These are phyloP conservation scores for Sternotherus odoratus DNA, from an alignment of 2,797 vertebrate genomes.

Conservation along the genomic window DNA sequence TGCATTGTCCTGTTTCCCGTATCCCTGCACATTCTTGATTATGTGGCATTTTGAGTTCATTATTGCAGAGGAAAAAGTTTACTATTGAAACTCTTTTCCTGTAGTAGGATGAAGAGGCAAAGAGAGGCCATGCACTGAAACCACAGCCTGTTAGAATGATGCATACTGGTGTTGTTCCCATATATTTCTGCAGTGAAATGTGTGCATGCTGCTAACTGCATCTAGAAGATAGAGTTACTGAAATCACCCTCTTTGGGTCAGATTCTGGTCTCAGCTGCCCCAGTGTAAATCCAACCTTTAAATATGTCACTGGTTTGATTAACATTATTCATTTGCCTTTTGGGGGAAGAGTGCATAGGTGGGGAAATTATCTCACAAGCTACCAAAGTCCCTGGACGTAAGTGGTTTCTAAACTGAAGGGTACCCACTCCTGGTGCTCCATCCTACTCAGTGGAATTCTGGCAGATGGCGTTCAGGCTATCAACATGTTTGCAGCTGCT, in stretches of 20 bases:
- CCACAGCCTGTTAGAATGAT: background rate
- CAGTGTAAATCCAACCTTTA: background rate
- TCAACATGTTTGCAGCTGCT: constrained; percentile 12
- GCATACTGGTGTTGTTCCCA: background rate
- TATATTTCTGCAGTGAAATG: background rate
- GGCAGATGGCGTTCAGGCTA: constrained; percentile 11
- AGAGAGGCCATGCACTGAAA: background rate
- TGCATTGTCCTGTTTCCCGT: background rate
- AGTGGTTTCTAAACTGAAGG: background rate
- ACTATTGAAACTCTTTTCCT: background rate
- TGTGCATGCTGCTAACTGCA: background rate
- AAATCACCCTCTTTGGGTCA: background rate
- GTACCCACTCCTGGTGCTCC: background rate
- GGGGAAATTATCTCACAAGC: background rate
- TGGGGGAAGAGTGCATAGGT: background rate
- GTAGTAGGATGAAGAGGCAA: background rate
- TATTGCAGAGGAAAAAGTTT: background rate
- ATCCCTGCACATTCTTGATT: background rate
- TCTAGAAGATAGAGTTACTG: background rate
- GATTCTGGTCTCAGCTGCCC: background rate
- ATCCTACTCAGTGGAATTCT: background rate
- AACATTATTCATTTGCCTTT: background rate
- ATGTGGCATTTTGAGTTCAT: background rate
- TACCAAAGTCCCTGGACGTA: background rate
- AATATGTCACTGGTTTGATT: background rate